Evolutionary conservation across 2,888 invertebrate species (phyloP), one percentile per base, ranked within the genome.

Genomic region (Allolobophora icterica): DNA sequence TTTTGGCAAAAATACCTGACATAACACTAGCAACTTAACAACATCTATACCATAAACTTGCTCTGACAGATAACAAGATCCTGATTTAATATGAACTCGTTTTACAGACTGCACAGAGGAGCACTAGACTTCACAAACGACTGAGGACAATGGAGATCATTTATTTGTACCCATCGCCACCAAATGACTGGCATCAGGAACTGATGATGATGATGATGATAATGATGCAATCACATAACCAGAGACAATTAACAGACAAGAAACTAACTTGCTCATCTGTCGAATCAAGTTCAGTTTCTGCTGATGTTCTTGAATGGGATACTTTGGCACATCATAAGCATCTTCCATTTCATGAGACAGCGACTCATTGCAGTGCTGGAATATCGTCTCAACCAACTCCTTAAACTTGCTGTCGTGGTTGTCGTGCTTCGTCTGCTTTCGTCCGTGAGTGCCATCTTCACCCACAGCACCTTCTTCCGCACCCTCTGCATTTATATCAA

Each of bases 301-400:
- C 83, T 93, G 92, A 34, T 93, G 93, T 95, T 99, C 99, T 95
- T 99, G 99, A 94, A 99, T 99, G 87, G 99, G 99, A 95, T 99
- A 99, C 96, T 99, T 98, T 0, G 99, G 98, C 84, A 99, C 97
- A 96, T 99, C 99, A 38, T 90, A 92, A 11, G 91, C 83, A 30
- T 91, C 89, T 24, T 42, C 89, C n/a, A 45, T 71, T n/a, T 92
- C 91, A 40, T 58, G 90, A 30, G 90, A 89, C 90, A 92, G 89
- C 52, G 92, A 91, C 84, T 92, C 90, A 89, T 92, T 92, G 90
- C 93, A 93, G 40, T 94, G 93, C 45, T 93, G 93, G 89, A 94
- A 93, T 87, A 94, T 94, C 21, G 92, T 93, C 89, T 94, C 94
- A 3, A 94, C 94, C 30, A 95, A 92, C 90, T 93, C 93, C 90